A percentile compares a stretch with the other conserved stretches of the same genome.
These are phyloP conservation scores for Protomyctophum bolini DNA, from an alignment of 2,113 vertebrate species.

Conservation along the genomic window DNA sequence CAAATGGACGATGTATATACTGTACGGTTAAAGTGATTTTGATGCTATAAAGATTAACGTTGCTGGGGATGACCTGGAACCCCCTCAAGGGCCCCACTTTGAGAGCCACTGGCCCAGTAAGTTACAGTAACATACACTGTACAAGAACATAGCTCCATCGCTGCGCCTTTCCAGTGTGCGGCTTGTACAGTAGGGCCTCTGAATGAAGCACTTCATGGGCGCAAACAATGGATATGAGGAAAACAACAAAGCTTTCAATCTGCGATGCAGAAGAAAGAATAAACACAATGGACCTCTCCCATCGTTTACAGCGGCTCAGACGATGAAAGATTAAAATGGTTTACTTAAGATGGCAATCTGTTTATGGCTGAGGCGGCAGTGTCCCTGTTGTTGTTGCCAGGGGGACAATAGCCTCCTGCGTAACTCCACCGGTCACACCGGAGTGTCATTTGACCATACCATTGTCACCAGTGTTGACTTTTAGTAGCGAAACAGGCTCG, in stretches of 20 bases:
- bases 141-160: too few relatives aligned
- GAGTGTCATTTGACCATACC: constrained; percentile 52
- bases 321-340: constrained; percentile 18
- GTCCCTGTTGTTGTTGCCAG: constrained; percentile 36
- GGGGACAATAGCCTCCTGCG: constrained; percentile 59
- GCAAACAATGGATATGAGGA: neutral
- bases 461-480: constrained; percentile 54
- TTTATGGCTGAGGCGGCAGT: constrained; percentile 27
- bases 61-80: too few relatives aligned
- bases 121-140: too few relatives aligned
- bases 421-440: constrained; percentile 42
- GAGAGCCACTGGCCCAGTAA: too few relatives aligned
- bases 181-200: too few relatives aligned
- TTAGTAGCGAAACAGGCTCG: constrained; percentile 25
- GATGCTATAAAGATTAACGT: too few relatives aligned
- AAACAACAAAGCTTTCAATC: neutral
- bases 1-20: too few relatives aligned
- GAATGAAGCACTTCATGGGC: neutral
- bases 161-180: too few relatives aligned
- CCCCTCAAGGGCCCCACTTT: too few relatives aligned
- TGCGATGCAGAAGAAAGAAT: neutral
- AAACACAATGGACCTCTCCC: neutral
- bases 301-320: constrained; percentile 25
- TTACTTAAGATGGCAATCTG: constrained; percentile 41
- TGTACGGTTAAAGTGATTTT: too few relatives aligned